phyloP scores from a whole-genome alignment of 1,140 invertebrate species.

The Sinonovacula constricta region DNA sequence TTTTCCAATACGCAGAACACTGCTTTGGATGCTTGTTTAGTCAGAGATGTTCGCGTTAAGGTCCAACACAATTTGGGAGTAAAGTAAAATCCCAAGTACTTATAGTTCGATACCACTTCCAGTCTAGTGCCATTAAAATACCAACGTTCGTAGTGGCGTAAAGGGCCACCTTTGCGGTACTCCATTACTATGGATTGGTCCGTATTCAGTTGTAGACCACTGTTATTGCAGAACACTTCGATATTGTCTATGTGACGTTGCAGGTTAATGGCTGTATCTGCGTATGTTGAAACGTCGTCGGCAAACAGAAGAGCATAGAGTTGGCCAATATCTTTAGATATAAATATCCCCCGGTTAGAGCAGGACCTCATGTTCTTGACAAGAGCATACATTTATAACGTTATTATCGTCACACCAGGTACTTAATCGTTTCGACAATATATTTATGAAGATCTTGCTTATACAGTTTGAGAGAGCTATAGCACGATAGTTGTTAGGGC shows the following conservation, averaged over 20 bases:
- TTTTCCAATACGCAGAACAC: neutral
- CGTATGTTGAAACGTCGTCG: too few species aligned
- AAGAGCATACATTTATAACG: constrained; percentile 21
- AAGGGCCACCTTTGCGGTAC: too few species aligned
- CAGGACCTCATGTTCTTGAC: neutral
- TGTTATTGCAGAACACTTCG: too few species aligned
- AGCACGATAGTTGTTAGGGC: constrained; percentile 31
- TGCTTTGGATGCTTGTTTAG: constrained; percentile 11
- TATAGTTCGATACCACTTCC: constrained; percentile 25
- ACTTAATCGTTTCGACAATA: constrained; percentile 11
- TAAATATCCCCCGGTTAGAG: constrained; percentile 7
- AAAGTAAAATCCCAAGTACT: constrained; percentile 26
- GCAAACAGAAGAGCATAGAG: too few species aligned
- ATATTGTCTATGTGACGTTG: too few species aligned
- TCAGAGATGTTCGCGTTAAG: neutral
- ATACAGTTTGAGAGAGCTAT: constrained; percentile 25
- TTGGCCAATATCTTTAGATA: constrained; percentile 3
- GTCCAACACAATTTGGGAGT: constrained; percentile 30
- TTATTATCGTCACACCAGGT: constrained; percentile 11
- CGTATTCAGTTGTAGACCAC: constrained; percentile 12
- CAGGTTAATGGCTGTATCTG: too few species aligned
- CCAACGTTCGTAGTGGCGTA: neutral
- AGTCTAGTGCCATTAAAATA: neutral
- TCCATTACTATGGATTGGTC: constrained; percentile 23
- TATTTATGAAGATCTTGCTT: constrained; percentile 32